Evolutionary conservation across 2,888 invertebrate genomes (phyloP), one percentile per base, ranked within the genome.

Genomic region (Nomada hirtipes): DNA sequence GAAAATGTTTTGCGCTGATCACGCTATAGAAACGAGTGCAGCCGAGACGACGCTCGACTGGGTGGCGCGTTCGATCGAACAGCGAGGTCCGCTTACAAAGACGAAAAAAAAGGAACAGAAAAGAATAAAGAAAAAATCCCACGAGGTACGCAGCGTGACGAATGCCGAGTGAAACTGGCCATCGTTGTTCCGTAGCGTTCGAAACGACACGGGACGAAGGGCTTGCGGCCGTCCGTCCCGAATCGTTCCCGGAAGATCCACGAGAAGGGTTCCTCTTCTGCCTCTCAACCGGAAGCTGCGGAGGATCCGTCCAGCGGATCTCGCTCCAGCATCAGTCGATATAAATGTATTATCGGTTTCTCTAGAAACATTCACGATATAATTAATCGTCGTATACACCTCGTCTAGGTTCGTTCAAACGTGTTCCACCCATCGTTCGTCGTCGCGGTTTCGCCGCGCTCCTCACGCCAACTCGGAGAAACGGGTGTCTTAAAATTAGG

Each of bases 401-500:
- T 65, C 57, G 79, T 52, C 63, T 18, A 3, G 63, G 52, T 57
- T 64, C 67, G 71, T 50, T 57, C 64, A 64, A 64, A 69, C 64
- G 64, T 65, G 70, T 59, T 23, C 47, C 70, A 29, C 61, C 53
- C 53, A n/a, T 60, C 77, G 77, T 9, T 65, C 75, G 69, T 69
- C 76, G 83, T 44, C 84, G 55, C 75, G 65, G 59, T 2, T 11
- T 26, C n/a, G 44, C 64, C 59, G 36, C 20, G 57, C 76, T 73
- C 20, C 78, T 86, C 50, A 20, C 36, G 36, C 36, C 55, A n/a
- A 50, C 4, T 55, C 64, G 64, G 55, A 44, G 60, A 65, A 74
- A 59, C 75, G 78, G 64, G 77, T 73, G 72, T 77, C 85, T 87
- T 85, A 87, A 87, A 87, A 87, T 89, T 87, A 89, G 86, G 86